Percentiles rank a stretch among this genome's conserved stretches.
phyloP scores from a whole-genome alignment of 1,140 invertebrate genomes.

The Cephus cinctus region DNA sequence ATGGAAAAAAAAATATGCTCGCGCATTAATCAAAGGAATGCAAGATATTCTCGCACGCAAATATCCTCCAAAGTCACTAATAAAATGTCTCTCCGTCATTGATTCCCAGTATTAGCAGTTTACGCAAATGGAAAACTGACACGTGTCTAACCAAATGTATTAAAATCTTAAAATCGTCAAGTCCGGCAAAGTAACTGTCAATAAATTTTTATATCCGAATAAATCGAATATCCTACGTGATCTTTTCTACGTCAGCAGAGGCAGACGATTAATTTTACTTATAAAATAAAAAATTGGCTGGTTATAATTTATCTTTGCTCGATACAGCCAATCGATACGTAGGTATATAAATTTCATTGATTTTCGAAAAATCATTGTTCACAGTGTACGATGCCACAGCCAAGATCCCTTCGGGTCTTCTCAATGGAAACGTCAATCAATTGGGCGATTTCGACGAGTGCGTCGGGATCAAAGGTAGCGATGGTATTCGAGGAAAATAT shows the following conservation, averaged over 20 bases:
- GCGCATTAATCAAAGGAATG: no score
- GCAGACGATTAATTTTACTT: slow-evolving; percentile 14
- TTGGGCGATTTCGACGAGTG: slow-evolving; percentile 67
- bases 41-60: no score
- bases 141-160: no score
- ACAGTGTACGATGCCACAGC: slow-evolving; percentile 65
- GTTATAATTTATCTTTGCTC: neutral
- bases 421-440: slow-evolving; percentile 67
- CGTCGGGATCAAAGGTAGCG: slow-evolving; percentile 45
- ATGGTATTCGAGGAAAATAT: slow-evolving; percentile 60
- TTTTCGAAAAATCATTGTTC: slow-evolving; percentile 13
- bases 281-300: slow-evolving; percentile 1
- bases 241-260: neutral
- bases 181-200: no score
- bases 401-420: slow-evolving; percentile 60
- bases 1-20: no score
- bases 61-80: no score
- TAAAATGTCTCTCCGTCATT: no score
- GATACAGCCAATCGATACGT: neutral
- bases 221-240: no score
- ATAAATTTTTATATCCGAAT: no score
- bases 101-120: no score
- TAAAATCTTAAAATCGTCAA: no score
- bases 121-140: no score
- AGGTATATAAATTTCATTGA: neutral